Percentiles rank a stretch among this genome's conserved stretches.
phyloP scores from a whole-genome alignment of 2,797 vertebrate species.

The Holocentrus rufus region DNA sequence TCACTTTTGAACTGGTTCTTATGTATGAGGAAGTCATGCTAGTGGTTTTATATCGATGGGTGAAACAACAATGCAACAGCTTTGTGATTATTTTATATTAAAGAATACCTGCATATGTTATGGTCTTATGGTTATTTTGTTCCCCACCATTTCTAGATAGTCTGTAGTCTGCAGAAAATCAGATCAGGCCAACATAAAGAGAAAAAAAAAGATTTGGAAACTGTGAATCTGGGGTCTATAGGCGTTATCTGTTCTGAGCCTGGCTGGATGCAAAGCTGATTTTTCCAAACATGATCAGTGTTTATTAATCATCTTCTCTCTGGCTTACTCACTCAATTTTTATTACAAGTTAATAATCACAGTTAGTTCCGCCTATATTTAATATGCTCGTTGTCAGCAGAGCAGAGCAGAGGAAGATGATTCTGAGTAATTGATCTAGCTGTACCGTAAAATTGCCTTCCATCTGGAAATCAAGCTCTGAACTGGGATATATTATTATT shows the following conservation, averaged over 20 bases:
- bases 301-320: constrained; percentile 10
- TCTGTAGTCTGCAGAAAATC: not conserved
- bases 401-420: constrained; percentile 23
- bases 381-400: constrained; percentile 31
- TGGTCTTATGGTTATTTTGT: not conserved
- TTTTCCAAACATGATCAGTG: constrained; percentile 9
- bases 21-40: not conserved
- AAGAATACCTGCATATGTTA: not conserved
- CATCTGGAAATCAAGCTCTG: constrained; percentile 23
- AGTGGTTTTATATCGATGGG: not conserved
- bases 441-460: constrained; percentile 27
- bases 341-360: constrained; percentile 5
- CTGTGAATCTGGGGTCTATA: constrained; percentile 2
- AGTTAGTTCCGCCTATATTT: constrained; percentile 24
- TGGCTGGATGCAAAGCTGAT: not conserved
- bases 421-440: constrained; percentile 24
- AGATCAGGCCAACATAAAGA: constrained; percentile 40
- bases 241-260: not conserved
- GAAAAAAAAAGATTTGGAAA: constrained; percentile 16
- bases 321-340: constrained; percentile 25
- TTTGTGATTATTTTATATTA: not conserved
- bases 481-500: constrained; percentile 14
- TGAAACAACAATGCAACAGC: not conserved
- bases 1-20: too few relatives aligned
- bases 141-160: not conserved